A percentile compares a stretch with the other conserved stretches of the same genome.
phyloP scores from a whole-genome alignment of 23 tunicate genomes.

The Botrylloides violaceus region DNA sequence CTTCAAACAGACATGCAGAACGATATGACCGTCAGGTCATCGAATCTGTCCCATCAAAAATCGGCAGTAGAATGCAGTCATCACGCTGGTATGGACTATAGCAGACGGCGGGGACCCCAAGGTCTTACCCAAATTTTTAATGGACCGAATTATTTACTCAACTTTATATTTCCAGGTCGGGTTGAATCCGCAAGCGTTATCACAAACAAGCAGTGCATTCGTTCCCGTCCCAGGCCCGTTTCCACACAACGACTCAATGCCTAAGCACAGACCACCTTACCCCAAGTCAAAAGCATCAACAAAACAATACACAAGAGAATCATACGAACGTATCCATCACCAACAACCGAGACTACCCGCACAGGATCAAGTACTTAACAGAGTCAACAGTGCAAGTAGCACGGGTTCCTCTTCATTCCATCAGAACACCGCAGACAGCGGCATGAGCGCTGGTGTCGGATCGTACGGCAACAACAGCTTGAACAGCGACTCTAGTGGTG shows the following conservation, averaged over 20 bases:
- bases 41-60: no score
- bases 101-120: no score
- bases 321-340: background rate
- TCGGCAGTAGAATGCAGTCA: no score
- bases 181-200: background rate
- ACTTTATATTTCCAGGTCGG: slow-evolving; percentile 24
- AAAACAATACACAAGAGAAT: background rate
- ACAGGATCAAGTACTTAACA: slow-evolving; percentile 3
- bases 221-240: slow-evolving; percentile 1
- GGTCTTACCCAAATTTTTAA: no score
- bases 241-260: background rate
- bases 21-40: no score
- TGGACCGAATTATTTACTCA: no score
- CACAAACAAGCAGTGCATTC: background rate
- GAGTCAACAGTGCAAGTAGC: slow-evolving; percentile 51
- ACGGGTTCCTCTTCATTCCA: slow-evolving; percentile 56
- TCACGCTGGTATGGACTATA: no score
- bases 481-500: slow-evolving; percentile 52
- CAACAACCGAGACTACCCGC: slow-evolving; percentile 3
- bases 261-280: background rate
- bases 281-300: background rate
- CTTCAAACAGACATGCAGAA: no score
- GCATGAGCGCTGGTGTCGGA: slow-evolving; percentile 88
- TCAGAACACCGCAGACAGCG: slow-evolving; percentile 89
- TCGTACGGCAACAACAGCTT: slow-evolving; percentile 65